These are phyloP conservation scores for Pangasius larnaudii DNA, from an alignment of 2,797 vertebrate species.

Conservation along the genomic window DNA sequence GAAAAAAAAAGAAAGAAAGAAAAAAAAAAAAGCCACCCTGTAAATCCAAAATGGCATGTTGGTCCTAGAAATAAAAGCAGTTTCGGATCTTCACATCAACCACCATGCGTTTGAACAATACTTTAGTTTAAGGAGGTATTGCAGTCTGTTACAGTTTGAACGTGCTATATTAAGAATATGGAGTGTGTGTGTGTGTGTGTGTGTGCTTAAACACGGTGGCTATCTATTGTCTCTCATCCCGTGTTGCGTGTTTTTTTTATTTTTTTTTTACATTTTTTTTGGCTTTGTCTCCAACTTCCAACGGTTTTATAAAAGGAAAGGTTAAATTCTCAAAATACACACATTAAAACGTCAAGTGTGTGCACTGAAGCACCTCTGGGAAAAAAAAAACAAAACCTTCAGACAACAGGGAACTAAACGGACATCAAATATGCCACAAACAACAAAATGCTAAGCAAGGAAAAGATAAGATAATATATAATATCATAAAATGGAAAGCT, in stretches of 20 bases:
- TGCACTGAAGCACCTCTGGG: not conserved
- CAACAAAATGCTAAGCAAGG: not conserved
- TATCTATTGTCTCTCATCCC: not conserved
- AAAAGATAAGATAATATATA: not conserved
- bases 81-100: not conserved
- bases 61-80: not conserved
- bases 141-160: not conserved
- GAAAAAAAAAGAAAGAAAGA: not conserved
- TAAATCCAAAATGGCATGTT: not conserved
- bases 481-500: not conserved
- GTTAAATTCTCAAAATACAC: not conserved
- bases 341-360: not conserved
- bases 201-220: not conserved
- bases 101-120: not conserved
- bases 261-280: not conserved
- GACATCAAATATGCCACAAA: not conserved
- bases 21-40: not conserved
- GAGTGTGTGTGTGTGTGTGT: conserved; percentile 4
- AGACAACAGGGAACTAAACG: not conserved
- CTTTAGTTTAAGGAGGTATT: conserved; percentile 9
- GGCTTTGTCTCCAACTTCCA: not conserved
- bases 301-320: not conserved
- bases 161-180: not conserved
- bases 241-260: no score
- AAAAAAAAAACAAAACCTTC: no score